Conservation (phyloP, 37 sponge, comb jelly and placozoan species). For the Corticium candelabrum region DNA sequence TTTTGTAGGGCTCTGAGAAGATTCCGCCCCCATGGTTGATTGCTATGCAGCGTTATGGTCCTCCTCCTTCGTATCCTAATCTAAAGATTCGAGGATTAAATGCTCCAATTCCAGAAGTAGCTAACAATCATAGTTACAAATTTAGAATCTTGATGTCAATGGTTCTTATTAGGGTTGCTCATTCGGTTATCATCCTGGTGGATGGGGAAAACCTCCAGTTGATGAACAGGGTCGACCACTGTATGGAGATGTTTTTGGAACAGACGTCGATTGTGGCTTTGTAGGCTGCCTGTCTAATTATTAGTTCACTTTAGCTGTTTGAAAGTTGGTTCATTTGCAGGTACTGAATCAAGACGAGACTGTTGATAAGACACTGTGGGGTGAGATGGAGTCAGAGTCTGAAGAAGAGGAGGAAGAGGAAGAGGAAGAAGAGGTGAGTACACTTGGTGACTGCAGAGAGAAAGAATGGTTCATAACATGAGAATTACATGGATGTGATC, state of each 20-base stretch:
- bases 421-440: background rate
- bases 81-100: constrained; percentile 89
- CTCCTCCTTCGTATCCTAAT: constrained; percentile 96
- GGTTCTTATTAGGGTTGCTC: constrained; percentile 55
- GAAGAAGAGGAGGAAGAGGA: constrained; percentile 47
- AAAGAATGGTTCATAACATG: constrained; percentile 6
- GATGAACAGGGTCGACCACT: constrained; percentile 94
- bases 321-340: background rate
- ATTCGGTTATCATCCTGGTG: constrained; percentile 91
- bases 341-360: constrained; percentile 38
- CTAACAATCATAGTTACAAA: background rate
- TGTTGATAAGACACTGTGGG: constrained; percentile 76
- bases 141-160: background rate
- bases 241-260: constrained; percentile 97
- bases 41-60: constrained; percentile 98
- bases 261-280: constrained; percentile 20
- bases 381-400: constrained; percentile 85
- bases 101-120: constrained; percentile 90
- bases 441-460: background rate
- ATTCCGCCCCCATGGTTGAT: constrained; percentile 98
- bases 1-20: constrained; percentile 48
- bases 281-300: background rate
- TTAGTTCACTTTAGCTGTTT: background rate
- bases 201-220: constrained; percentile 99
- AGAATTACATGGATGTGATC: constrained; percentile 10